Conservation (phyloP, 2,113 vertebrate genomes). For the Carassius carassius region DNA sequence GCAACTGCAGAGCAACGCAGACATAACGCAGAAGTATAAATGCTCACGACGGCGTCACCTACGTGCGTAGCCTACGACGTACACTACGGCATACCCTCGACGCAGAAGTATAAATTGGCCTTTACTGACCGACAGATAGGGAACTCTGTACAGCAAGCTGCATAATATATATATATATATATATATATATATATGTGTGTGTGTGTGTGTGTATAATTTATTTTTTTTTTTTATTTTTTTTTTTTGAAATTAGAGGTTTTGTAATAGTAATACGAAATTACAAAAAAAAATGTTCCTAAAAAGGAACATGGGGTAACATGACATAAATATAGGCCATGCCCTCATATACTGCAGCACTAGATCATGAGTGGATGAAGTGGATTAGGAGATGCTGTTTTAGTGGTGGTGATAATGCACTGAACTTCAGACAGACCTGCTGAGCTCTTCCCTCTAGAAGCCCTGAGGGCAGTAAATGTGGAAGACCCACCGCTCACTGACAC, state of each 20-base stretch:
- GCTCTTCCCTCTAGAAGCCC: conserved; percentile 55
- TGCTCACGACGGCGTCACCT: too few relatives aligned
- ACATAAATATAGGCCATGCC: conserved; percentile 46
- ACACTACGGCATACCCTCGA: too few relatives aligned
- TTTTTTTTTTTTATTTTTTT: too few relatives aligned
- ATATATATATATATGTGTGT: too few relatives aligned
- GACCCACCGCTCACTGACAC: conserved; percentile 72
- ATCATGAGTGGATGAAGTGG: conserved; percentile 53
- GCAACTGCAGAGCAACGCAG: too few relatives aligned
- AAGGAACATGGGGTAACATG: conserved; percentile 49
- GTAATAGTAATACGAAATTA: background rate
- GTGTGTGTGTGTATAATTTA: too few relatives aligned
- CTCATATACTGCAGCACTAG: conserved; percentile 14
- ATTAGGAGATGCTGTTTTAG: conserved; percentile 65
- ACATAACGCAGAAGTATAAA: too few relatives aligned
- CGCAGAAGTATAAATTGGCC: too few relatives aligned
- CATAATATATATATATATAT: too few relatives aligned
- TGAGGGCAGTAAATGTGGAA: conserved; percentile 61
- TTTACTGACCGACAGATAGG: too few relatives aligned
- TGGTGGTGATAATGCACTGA: conserved; percentile 66
- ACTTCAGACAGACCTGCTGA: conserved; percentile 73
- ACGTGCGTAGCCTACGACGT: too few relatives aligned
- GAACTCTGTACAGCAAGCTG: too few relatives aligned
- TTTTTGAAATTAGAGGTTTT: background rate
- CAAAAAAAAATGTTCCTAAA: background rate